Base-by-base conservation (phyloP, 2,888 invertebrate genomes). In the Erebia palarica region DNA sequence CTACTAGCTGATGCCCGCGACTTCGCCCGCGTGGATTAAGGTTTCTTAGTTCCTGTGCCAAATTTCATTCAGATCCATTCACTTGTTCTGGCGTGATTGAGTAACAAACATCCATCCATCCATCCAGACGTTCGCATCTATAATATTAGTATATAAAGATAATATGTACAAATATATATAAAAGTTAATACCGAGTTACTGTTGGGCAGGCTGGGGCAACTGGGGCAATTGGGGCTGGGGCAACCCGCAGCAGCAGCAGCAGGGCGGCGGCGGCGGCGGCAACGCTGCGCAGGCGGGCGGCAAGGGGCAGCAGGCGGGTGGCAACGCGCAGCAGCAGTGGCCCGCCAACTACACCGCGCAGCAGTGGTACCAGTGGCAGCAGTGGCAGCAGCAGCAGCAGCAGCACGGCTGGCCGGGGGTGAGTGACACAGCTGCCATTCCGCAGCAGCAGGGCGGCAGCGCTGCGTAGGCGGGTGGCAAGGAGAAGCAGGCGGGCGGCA, bases 361-460 rank as follows among this genome's bases (percentile, higher is more conserved):
- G 82, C 92, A 92, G 83, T 91, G 91, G 92, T 90, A 90, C 85
- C 92, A 92, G 85, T 92, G 92, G 92, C 91, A 91, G 77, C 91
- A 92, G 84, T 91, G 91, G 92, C 91, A 92, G 74, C 92, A 92
- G 74, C 91, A 91, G 74, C 90, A 90, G 74, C 92, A 92, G 74
- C 91, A 91, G 74, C 90, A 90, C 74, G 85, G 82, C 44, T 90
- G 91, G 90, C 84, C 84, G 0, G 87, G 85, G 87, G 91, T 90
- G 13, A 77, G 81, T 3, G 27, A 27, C 27, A 27, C 27, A 4
- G 4, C 27, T 3, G 3, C 21, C n/a, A n/a, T n/a, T n/a, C n/a
- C n/a, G n/a, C n/a, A n/a, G n/a, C n/a, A n/a, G n/a, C n/a, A n/a
- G 21, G 1, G 3, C 21, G 3, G 21, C 21, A n/a, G n/a, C n/a